phyloP scores from a whole-genome alignment of 2,113 vertebrate genomes.

The Entomyzon cyanotis region DNA sequence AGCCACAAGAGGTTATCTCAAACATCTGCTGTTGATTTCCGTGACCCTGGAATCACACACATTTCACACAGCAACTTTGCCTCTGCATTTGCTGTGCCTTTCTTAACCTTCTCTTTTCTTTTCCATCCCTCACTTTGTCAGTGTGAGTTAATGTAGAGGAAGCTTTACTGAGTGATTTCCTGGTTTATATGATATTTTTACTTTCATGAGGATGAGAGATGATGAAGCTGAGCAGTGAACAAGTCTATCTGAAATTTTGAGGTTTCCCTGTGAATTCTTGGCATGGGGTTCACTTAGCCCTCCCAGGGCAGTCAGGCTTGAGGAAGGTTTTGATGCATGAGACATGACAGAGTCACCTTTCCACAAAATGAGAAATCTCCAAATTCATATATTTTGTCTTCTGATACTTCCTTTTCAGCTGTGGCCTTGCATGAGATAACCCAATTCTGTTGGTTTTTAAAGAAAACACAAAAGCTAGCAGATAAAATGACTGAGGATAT shows the following conservation, averaged over 20 bases:
- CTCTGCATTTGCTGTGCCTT: not conserved
- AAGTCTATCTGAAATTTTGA: not conserved
- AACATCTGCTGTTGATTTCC: not conserved
- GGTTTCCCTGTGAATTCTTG: slow-evolving; percentile 12
- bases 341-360: not conserved
- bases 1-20: not conserved
- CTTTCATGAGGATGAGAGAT: not conserved
- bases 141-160: not conserved
- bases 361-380: not conserved
- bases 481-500: not conserved
- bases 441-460: not conserved
- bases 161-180: not conserved
- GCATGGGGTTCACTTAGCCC: not conserved
- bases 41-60: not conserved
- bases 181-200: not conserved
- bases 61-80: not conserved
- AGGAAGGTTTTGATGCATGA: not conserved
- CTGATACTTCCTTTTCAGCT: not conserved
- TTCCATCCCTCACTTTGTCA: not conserved
- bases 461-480: not conserved
- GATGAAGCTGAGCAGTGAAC: not conserved
- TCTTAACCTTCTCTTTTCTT: not conserved
- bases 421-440: slow-evolving; percentile 23
- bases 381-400: not conserved
- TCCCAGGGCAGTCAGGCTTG: not conserved